These are phyloP conservation scores for Hemibagrus wyckioides DNA, from an alignment of 2,113 vertebrate genomes.

Conservation along the genomic window DNA sequence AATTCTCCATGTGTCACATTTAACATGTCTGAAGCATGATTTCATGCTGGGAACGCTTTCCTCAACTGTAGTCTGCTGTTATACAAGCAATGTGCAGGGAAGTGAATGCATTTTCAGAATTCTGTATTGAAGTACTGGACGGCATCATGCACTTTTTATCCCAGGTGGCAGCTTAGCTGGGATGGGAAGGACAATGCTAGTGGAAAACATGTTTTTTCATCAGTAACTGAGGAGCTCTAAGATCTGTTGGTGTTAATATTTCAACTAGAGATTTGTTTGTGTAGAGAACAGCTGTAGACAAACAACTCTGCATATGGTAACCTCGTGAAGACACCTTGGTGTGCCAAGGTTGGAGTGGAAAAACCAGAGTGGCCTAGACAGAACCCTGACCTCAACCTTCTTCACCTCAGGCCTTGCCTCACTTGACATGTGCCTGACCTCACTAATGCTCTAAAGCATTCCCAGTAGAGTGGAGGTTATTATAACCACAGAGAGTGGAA, in stretches of 20 bases:
- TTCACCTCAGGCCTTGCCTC: background rate
- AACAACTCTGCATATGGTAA: background rate
- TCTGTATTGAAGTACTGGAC: background rate
- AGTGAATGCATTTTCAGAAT: background rate
- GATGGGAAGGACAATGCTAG: background rate
- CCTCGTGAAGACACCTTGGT: background rate
- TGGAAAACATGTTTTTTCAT: background rate
- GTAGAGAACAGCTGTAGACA: background rate
- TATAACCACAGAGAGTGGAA: background rate
- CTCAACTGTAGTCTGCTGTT: background rate
- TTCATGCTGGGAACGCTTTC: background rate
- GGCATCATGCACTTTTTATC: background rate
- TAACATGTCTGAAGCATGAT: background rate
- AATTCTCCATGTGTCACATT: background rate
- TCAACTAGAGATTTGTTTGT: background rate
- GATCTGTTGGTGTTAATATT: background rate
- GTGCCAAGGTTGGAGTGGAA: background rate
- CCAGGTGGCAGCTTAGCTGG: background rate
- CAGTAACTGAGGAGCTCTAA: background rate
- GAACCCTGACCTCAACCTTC: background rate
- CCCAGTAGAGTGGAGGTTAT: background rate
- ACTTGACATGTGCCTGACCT: background rate
- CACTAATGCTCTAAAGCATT: background rate
- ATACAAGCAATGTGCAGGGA: background rate
- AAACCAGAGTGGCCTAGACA: background rate